These are phyloP conservation scores for Heliconius charithonia DNA, from an alignment of 2,888 invertebrate species.

Conservation along the genomic window DNA sequence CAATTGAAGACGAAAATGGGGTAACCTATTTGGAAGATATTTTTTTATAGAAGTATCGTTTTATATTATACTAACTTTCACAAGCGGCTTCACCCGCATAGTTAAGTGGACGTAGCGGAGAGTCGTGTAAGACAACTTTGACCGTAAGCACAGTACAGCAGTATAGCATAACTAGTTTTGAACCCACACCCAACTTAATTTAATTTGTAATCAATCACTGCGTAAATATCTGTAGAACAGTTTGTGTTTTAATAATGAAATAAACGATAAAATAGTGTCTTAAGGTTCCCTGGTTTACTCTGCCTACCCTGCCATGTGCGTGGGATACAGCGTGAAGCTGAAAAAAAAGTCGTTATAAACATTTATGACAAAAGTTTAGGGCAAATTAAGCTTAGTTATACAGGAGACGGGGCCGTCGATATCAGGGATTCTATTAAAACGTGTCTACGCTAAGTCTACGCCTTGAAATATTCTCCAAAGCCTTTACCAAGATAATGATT, in stretches of 20 bases:
- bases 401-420: background rate
- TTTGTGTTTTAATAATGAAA: too few species aligned
- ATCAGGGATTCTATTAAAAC: background rate
- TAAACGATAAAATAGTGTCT: too few species aligned
- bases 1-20: slow-evolving; percentile 18
- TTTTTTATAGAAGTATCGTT: background rate
- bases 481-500: slow-evolving; percentile 5
- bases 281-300: too few species aligned
- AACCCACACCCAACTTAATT: too few species aligned
- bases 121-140: background rate
- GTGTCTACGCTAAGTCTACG: background rate
- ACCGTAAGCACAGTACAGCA: too few species aligned
- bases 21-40: background rate
- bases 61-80: background rate
- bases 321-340: too few species aligned
- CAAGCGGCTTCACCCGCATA: background rate
- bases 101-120: background rate
- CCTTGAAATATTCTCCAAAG: background rate
- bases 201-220: too few species aligned
- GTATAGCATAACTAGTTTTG: too few species aligned
- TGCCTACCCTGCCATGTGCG: too few species aligned
- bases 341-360: background rate
- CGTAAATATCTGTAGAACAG: too few species aligned
- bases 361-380: background rate
- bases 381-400: background rate